Percentiles rank a stretch among this genome's conserved stretches.
Evolutionary conservation across 2,113 vertebrate species (phyloP).

Genomic region (Protobothrops mucrosquamatus): DNA sequence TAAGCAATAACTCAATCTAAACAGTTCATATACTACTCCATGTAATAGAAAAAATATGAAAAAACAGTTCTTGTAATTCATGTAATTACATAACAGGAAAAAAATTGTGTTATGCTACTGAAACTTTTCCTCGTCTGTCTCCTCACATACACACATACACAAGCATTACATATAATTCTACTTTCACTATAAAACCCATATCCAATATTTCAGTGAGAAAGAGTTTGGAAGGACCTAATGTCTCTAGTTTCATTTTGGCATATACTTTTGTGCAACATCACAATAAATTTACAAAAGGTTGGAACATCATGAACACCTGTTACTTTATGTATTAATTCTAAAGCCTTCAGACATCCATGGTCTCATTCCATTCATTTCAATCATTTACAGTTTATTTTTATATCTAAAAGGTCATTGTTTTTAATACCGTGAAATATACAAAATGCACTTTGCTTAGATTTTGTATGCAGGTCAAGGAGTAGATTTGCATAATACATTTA

Average conservation of each 20-base stretch:
- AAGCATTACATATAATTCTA: neutral
- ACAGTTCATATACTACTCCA: neutral
- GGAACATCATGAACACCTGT: neutral
- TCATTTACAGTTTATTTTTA: neutral
- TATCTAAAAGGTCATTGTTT: neutral
- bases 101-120: neutral
- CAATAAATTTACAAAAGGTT: neutral
- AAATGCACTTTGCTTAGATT: neutral
- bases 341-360: neutral
- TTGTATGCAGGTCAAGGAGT: slow-evolving; percentile 12
- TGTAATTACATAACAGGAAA: neutral
- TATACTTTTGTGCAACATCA: neutral
- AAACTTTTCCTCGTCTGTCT: neutral
- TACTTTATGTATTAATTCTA: neutral
- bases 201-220: neutral
- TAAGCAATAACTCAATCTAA: neutral
- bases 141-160: neutral
- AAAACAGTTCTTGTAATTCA: neutral
- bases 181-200: neutral
- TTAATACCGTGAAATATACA: neutral
- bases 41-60: neutral
- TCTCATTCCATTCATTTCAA: neutral
- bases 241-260: neutral
- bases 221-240: neutral
- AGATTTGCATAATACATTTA: neutral